Evolutionary conservation across 2,113 vertebrate genomes (phyloP).

Genomic region (Pardalotus punctatus): DNA sequence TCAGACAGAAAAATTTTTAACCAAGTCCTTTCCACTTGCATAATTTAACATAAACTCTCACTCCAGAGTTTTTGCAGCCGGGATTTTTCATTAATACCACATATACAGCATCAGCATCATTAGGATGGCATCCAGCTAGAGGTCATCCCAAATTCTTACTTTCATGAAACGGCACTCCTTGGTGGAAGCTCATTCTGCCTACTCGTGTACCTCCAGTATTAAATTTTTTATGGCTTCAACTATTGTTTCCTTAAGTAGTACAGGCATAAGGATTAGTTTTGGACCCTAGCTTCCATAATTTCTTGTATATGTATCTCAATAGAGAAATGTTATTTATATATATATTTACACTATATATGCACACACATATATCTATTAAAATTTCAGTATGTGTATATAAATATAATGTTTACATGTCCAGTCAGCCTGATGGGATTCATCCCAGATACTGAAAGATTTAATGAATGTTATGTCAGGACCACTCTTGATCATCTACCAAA

Average conservation of each 20-base stretch:
- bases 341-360: not conserved
- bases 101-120: not conserved
- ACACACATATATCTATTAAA: not conserved
- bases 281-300: not conserved
- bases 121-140: not conserved
- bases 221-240: not conserved
- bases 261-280: not conserved
- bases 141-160: not conserved
- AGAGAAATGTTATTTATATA: not conserved
- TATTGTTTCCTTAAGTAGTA: not conserved
- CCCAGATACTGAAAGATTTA: not conserved
- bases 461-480: rapidly evolving
- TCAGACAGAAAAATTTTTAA: not conserved
- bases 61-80: not conserved
- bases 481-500: not conserved
- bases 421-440: not conserved
- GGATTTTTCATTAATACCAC: not conserved
- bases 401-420: not conserved
- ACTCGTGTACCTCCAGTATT: not conserved
- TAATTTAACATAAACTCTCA: not conserved
- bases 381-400: not conserved
- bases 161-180: not conserved
- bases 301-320: not conserved
- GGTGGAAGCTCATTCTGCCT: not conserved
- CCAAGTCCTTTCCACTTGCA: not conserved